phyloP scores from a whole-genome alignment of 2,113 vertebrate genomes.

The Myotis davidii region DNA sequence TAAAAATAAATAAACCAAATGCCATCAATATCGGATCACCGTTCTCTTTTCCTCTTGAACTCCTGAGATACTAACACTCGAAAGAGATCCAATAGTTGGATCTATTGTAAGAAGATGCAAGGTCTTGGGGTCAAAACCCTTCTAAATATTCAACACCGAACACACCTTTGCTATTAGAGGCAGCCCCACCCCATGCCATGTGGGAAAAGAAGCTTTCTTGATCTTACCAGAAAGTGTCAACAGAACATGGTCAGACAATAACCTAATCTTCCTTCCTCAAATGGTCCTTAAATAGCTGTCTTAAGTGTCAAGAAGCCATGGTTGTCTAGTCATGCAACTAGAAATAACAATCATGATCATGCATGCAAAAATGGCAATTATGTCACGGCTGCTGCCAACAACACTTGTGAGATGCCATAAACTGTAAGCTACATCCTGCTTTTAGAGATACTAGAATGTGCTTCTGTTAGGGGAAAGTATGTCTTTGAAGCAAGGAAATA shows the following conservation, averaged over 20 bases:
- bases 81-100: neutral
- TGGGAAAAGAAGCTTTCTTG: neutral
- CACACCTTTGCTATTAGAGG: neutral
- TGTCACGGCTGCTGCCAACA: neutral
- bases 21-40: neutral
- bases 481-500: neutral
- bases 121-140: neutral
- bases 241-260: neutral
- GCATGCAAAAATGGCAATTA: neutral
- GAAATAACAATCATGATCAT: neutral
- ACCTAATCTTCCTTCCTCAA: neutral
- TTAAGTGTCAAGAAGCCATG: neutral
- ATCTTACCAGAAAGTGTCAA: neutral
- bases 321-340: neutral
- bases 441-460: neutral
- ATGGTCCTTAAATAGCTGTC: neutral
- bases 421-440: neutral
- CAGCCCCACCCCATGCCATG: too few species aligned
- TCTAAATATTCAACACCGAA: neutral
- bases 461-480: neutral
- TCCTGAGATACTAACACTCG: neutral
- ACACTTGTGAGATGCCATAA: neutral
- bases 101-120: neutral
- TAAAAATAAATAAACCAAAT: neutral
- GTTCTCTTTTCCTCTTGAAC: neutral